phyloP scores from a whole-genome alignment of 1,140 invertebrate genomes.

The Saxidomus purpurata region DNA sequence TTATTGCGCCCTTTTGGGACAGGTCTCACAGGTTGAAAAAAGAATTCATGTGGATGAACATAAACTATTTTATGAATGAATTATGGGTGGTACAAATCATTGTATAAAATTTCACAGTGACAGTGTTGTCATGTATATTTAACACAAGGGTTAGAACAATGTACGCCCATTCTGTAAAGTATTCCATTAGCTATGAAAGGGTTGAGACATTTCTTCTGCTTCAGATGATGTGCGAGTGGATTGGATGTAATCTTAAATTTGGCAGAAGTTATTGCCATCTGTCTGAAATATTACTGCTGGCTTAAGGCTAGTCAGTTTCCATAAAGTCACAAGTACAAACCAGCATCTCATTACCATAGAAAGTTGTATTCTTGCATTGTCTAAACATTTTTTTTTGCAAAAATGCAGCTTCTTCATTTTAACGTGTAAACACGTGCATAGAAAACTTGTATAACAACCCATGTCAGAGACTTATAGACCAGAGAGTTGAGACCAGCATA shows the following conservation, averaged over 20 bases:
- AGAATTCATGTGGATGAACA: neutral
- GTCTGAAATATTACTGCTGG: neutral
- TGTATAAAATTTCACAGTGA: neutral
- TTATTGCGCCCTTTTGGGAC: too few species aligned
- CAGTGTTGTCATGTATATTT: constrained; percentile 8
- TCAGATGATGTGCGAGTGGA: neutral
- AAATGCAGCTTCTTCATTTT: too few species aligned
- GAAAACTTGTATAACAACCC: too few species aligned
- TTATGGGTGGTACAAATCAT: neutral
- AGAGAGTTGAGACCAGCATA: too few species aligned
- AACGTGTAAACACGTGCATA: too few species aligned
- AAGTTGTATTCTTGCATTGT: too few species aligned
- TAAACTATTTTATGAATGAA: neutral
- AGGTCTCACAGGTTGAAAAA: too few species aligned
- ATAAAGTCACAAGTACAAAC: too few species aligned
- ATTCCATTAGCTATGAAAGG: neutral
- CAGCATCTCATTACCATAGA: too few species aligned
- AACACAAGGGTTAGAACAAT: neutral
- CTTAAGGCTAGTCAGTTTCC: too few species aligned
- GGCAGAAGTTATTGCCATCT: neutral
- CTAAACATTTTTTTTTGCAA: too few species aligned
- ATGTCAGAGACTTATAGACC: too few species aligned
- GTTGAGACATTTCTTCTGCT: neutral
- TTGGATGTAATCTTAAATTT: neutral
- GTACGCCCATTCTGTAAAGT: neutral